These are phyloP conservation scores for Suillia variegata DNA, from an alignment of 2,888 invertebrate genomes.

Conservation along the genomic window DNA sequence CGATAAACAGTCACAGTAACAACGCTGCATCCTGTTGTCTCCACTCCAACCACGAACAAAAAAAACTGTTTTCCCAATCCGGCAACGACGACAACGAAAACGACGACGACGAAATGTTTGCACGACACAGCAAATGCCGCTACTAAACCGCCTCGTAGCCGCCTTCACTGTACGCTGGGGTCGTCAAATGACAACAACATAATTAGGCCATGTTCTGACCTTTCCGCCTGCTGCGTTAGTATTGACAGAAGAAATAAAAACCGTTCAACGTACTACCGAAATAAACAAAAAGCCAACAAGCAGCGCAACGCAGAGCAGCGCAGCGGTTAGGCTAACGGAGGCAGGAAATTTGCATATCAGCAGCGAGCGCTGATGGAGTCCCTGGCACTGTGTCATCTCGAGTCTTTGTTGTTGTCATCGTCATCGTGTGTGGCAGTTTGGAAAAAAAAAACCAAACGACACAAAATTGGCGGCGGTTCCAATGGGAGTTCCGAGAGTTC, in stretches of 20 bases:
- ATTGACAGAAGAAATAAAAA: conserved; percentile 3
- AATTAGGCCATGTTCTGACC: conserved; percentile 2
- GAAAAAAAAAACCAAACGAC: neutral
- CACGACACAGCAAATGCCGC: too few species aligned
- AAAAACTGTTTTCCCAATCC: too few species aligned
- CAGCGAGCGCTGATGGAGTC: neutral
- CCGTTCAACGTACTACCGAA: neutral
- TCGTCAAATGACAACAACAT: neutral
- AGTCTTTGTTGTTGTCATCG: too few species aligned
- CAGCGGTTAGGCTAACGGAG: too few species aligned
- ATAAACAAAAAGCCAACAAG: too few species aligned
- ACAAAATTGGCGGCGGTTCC: neutral
- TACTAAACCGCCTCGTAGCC: too few species aligned
- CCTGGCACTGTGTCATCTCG: neutral
- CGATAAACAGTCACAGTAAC: too few species aligned
- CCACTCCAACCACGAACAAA: too few species aligned
- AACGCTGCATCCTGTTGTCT: too few species aligned
- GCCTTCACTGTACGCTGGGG: neutral
- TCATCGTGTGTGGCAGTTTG: neutral
- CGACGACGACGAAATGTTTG: too few species aligned
- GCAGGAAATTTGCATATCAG: conserved; percentile 1
- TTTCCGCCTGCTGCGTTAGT: neutral
- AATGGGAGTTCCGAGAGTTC: neutral
- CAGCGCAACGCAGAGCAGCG: neutral
- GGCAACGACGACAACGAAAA: too few species aligned